phyloP scores from a whole-genome alignment of 2,888 invertebrate species.

The Pedicia rivosa region DNA sequence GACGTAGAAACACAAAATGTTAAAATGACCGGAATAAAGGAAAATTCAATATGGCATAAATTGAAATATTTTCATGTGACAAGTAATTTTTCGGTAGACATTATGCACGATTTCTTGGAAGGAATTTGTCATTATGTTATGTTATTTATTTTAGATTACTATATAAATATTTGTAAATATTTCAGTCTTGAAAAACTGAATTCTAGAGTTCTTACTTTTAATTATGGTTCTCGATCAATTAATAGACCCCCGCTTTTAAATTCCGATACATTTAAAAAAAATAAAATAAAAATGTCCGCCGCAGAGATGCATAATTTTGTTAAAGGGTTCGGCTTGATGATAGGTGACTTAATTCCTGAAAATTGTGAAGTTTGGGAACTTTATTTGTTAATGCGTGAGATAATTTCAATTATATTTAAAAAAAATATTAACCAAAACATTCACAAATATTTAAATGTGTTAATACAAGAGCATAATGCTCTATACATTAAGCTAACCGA shows the following conservation, averaged over 20 bases:
- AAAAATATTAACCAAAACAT: background rate
- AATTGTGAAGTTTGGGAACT: constrained; percentile 1
- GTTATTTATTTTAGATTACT: background rate
- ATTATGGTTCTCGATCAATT: background rate
- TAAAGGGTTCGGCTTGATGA: background rate
- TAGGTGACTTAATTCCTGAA: constrained; percentile 5
- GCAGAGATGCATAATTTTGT: constrained; percentile 4
- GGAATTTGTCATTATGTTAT: constrained; percentile 6
- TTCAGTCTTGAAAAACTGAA: constrained; percentile 6
- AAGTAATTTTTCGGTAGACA: constrained; percentile 6
- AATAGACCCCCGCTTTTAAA: constrained; percentile 4
- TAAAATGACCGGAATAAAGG: constrained; percentile 5
- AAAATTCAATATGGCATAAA: constrained; percentile 6
- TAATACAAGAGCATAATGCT: constrained; percentile 12
- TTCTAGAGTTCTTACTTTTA: background rate
- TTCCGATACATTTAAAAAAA: background rate
- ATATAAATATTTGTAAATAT: background rate
- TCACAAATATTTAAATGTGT: constrained; percentile 5
- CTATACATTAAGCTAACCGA: constrained; percentile 9
- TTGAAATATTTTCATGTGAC: constrained; percentile 6
- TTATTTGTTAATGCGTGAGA: constrained; percentile 2
- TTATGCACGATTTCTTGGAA: constrained; percentile 9
- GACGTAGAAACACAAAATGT: background rate
- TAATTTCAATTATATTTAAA: constrained; percentile 1
- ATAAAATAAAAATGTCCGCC: constrained; percentile 3